Percentiles rank a stretch among this genome's conserved stretches.
These are phyloP conservation scores for Bombyx huttoni DNA, from an alignment of 2,888 invertebrate species.

Conservation along the genomic window DNA sequence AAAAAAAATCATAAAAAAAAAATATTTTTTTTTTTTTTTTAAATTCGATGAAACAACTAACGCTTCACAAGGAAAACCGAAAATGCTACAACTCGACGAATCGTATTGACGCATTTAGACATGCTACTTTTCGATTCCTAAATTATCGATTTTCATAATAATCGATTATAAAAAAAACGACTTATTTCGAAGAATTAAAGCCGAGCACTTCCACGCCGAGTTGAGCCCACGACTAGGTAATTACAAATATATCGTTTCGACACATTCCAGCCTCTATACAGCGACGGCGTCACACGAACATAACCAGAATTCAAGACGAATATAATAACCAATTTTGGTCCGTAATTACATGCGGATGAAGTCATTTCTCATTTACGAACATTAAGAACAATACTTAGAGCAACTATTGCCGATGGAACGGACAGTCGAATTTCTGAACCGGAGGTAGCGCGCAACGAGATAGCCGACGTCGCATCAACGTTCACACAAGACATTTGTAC, in stretches of 20 bases:
- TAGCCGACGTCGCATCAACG: conserved; percentile 23
- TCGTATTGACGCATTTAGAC: conserved; percentile 1
- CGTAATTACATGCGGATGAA: too few species aligned
- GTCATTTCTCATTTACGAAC: too few species aligned
- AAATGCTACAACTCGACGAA: conserved; percentile 13
- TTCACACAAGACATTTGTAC: conserved; percentile 60
- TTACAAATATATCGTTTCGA: conserved; percentile 9
- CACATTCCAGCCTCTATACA: conserved; percentile 3
- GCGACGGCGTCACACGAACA: not conserved
- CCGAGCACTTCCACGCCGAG: conserved; percentile 9
- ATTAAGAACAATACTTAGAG: not conserved
- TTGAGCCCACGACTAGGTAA: conserved; percentile 34
- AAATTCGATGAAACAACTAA: conserved; percentile 45
- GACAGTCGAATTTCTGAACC: conserved; percentile 3
- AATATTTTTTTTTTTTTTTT: conserved; percentile 26
- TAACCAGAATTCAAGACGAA: not conserved
- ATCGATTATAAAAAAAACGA: not conserved
- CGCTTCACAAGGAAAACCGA: conserved; percentile 46
- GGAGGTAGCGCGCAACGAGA: conserved; percentile 15
- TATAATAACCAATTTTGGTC: not conserved
- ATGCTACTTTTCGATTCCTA: not conserved
- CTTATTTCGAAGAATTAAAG: not conserved
- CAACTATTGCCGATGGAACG: not conserved
- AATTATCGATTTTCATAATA: too few species aligned
- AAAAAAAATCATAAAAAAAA: conserved; percentile 19